Percentiles rank a stretch among this genome's conserved stretches.
phyloP scores from a whole-genome alignment of 2,113 vertebrate species.

The Ctenomys sociabilis region DNA sequence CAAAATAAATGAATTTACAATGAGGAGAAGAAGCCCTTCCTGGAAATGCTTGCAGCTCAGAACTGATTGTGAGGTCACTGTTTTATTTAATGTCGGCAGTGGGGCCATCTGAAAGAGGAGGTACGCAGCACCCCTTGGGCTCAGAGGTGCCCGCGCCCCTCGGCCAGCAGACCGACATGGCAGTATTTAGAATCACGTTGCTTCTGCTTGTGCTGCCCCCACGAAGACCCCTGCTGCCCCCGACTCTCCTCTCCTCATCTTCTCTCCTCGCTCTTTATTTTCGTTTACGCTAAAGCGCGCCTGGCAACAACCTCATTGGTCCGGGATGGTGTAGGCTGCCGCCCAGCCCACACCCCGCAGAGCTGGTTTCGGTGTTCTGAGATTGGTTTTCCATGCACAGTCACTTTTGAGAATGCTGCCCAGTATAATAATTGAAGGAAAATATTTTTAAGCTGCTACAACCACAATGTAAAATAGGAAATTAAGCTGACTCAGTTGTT shows the following conservation, averaged over 20 bases:
- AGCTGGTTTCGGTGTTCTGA: conserved; percentile 65
- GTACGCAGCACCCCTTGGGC: background rate
- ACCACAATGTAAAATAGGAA: conserved; percentile 45
- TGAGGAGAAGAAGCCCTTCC: background rate
- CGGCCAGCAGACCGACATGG: background rate
- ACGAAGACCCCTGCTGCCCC: background rate
- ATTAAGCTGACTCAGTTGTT: conserved; percentile 58
- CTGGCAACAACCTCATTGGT: background rate
- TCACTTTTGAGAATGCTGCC: conserved; percentile 58
- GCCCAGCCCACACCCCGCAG: conserved; percentile 23
- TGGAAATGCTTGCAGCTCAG: background rate
- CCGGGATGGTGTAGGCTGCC: conserved; percentile 19
- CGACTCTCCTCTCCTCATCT: background rate
- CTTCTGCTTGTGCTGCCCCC: background rate
- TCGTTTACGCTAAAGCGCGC: background rate
- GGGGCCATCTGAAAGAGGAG: background rate
- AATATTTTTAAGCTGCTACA: conserved; percentile 48
- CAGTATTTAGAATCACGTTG: background rate
- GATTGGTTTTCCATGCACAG: conserved; percentile 60
- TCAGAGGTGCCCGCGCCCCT: background rate
- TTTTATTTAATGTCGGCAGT: background rate
- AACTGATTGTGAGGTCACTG: background rate
- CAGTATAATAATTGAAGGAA: conserved; percentile 69
- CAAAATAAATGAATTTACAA: background rate
- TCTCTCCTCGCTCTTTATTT: conserved; percentile 33